Evolutionary conservation across 2,113 vertebrate species (phyloP).

Genomic region (Pyrgilauda ruficollis): DNA sequence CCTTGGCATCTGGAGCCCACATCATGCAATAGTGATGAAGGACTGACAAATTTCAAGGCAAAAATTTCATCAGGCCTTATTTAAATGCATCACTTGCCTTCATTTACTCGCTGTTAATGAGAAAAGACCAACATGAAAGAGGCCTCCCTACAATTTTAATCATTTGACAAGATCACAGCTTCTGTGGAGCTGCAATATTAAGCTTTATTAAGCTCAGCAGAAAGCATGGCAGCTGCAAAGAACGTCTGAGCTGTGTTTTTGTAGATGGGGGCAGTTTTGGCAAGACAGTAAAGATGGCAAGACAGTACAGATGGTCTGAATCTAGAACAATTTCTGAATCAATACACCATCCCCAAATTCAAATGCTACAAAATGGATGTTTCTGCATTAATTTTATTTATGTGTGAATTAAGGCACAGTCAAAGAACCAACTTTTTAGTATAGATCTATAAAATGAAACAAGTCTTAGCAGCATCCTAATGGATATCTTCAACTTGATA

Average conservation of each 20-base stretch:
- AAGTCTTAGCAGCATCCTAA: not conserved
- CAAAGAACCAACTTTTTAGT: not conserved
- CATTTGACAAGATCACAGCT: not conserved
- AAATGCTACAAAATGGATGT: not conserved
- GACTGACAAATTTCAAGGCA: not conserved
- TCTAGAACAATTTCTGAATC: not conserved
- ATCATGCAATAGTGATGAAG: not conserved
- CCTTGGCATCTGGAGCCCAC: not conserved
- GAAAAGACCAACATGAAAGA: not conserved
- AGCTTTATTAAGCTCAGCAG: not conserved
- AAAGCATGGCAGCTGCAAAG: not conserved
- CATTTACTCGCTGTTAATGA: not conserved
- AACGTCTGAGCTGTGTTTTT: not conserved
- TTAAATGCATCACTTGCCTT: not conserved
- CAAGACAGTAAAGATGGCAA: not conserved
- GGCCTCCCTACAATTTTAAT: not conserved
- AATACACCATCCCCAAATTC: not conserved
- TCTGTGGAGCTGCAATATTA: not conserved
- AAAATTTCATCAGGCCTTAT: not conserved
- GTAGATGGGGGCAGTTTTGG: not conserved
- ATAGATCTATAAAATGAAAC: not conserved
- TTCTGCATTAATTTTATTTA: not conserved
- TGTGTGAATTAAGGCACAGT: not conserved
- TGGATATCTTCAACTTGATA: not conserved
- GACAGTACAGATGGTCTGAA: not conserved